Percentiles rank a stretch among this genome's conserved stretches.
phyloP scores from a whole-genome alignment of 2,797 vertebrate genomes.

The Malurus leucopterus region DNA sequence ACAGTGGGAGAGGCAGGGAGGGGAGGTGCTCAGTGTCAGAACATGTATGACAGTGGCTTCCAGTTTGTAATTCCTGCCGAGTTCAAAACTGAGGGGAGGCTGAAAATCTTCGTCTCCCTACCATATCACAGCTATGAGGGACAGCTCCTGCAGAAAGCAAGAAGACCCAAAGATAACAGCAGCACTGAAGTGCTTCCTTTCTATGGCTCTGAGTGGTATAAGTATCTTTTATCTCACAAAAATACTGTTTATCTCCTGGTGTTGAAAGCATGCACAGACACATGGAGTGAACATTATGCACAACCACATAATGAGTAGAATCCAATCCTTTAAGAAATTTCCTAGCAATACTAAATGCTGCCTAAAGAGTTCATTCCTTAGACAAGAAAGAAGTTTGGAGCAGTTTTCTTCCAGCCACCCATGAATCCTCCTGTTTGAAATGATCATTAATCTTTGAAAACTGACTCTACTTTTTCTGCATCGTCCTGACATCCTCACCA shows the following conservation, averaged over 20 bases:
- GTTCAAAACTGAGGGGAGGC: not conserved
- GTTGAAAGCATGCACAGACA: not conserved
- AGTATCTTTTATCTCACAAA: not conserved
- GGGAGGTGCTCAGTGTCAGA: not conserved
- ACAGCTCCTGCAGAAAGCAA: not conserved
- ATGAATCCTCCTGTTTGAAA: not conserved
- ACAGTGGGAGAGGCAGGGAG: not conserved
- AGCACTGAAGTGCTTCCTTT: not conserved
- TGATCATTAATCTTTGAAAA: not conserved
- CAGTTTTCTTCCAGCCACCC: not conserved
- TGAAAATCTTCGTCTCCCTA: not conserved
- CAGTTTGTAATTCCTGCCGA: not conserved
- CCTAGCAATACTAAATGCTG: not conserved
- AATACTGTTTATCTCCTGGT: not conserved
- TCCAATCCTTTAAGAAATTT: not conserved
- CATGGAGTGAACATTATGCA: not conserved
- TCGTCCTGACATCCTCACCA: not conserved
- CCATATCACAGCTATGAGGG: not conserved
- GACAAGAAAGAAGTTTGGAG: not conserved
- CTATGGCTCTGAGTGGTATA: not conserved
- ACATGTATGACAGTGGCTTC: not conserved
- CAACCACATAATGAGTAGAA: not conserved
- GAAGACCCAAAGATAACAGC: not conserved
- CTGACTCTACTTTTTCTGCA: not conserved
- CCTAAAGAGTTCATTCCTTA: not conserved